Percentiles rank a stretch among this genome's conserved stretches.
Conservation (phyloP, 30 jellyfish, hydroid and myxozoan genomes). For the Nemopilema nomurai region DNA sequence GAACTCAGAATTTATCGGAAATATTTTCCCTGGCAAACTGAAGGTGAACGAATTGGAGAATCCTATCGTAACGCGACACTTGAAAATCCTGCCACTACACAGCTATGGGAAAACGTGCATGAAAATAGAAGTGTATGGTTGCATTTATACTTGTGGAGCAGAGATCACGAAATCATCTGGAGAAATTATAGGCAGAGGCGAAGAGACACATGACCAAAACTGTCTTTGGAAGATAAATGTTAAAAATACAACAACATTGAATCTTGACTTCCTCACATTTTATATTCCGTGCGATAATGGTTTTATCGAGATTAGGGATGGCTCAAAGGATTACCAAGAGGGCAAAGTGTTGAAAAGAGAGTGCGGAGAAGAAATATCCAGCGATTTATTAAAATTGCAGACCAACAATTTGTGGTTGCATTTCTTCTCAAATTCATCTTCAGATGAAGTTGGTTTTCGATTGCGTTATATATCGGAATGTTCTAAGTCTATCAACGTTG, state of each 20-base stretch:
- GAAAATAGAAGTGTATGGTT: slow-evolving; percentile 63
- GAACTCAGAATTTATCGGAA: slow-evolving; percentile 31
- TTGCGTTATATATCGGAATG: slow-evolving; percentile 63
- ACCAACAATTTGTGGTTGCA: slow-evolving; percentile 52
- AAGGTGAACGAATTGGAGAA: slow-evolving; percentile 19
- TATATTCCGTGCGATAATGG: slow-evolving; percentile 69
- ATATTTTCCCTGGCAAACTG: slow-evolving; percentile 21
- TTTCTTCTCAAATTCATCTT: slow-evolving; percentile 62
- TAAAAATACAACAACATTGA: slow-evolving; percentile 48
- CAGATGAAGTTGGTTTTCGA: slow-evolving; percentile 71
- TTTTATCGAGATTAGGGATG: slow-evolving; percentile 54
- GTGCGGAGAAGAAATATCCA: slow-evolving; percentile 57
- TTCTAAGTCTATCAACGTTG: neutral
- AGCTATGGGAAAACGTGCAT: slow-evolving; percentile 49
- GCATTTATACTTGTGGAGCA: slow-evolving; percentile 69
- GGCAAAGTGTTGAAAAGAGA: slow-evolving; percentile 6
- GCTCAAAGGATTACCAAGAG: slow-evolving; percentile 14
- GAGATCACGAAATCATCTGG: slow-evolving; percentile 48
- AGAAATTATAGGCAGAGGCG: slow-evolving; percentile 64
- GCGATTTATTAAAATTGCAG: slow-evolving; percentile 7
- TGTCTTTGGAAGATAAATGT: slow-evolving; percentile 67
- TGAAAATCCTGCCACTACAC: slow-evolving; percentile 47
- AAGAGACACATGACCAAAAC: slow-evolving; percentile 40
- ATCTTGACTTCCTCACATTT: slow-evolving; percentile 57
- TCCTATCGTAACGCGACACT: slow-evolving; percentile 49